Base-by-base conservation (phyloP, 2,797 vertebrate species). In the Leptoclinus maculatus region DNA sequence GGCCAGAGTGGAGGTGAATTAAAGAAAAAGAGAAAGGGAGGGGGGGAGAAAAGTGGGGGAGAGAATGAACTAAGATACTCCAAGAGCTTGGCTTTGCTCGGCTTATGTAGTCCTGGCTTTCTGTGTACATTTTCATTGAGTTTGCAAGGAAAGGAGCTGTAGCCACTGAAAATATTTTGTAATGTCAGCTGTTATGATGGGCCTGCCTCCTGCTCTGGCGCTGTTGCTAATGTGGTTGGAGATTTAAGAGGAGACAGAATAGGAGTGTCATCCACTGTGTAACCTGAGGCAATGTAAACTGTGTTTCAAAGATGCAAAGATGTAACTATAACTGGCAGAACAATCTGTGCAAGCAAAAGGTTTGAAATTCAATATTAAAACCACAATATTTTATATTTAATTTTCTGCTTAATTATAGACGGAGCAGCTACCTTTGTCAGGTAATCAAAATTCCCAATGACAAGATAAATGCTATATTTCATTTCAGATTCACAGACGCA, bases 111-210 rank as follows among this genome's bases (percentile, higher is more conserved):
- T 85, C 67, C 83, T 70, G 82, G 85, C 74, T 87, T 89, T 90
- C 82, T 87, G 83, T 83, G 74, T 88, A 87, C 67, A 76, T 84
- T 92, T 90, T 91, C 79, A 89, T 92, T 91, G 86, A 89, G 86
- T 92, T 88, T 91, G 87, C 83, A 84, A 83, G 80, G 82, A 92
- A 87, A 86, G 87, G 83, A 81, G 80, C 84, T 88, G 79, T 62
- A 91, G 91, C 89, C 89, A 92, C 88, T 85, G 85, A 92, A 92
- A 93, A 93, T 91, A 90, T 92, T 92, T 91, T 91, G 91, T 92
- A 92, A 93, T 91, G 90, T 93, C 89, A 93, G 90, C 89, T 91
- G 88, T 91, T 92, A 89, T 91, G 87, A 90, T 91, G 90, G 91
- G 89, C 90, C 59, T 56, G 56, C 73, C 80, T 93, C 85, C 92